A percentile compares a stretch with the other conserved stretches of the same genome.
Evolutionary conservation across 2,888 invertebrate genomes (phyloP).

Genomic region (Ophioninae sp.): DNA sequence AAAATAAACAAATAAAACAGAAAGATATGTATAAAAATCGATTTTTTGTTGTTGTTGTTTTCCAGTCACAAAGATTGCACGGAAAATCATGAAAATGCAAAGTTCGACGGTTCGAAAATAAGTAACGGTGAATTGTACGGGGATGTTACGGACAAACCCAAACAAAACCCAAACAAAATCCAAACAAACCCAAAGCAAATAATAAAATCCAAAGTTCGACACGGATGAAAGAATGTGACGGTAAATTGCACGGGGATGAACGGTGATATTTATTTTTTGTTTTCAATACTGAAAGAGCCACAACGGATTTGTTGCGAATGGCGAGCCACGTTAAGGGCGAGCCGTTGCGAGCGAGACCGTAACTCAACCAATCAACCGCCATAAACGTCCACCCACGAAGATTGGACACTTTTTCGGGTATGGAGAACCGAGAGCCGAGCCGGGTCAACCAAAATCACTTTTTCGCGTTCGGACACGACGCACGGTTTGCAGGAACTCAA

Average conservation of each 20-base stretch:
- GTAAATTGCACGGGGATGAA: background rate
- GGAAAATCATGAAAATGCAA: too few relatives aligned
- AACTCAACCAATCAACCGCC: slow-evolving; percentile 78
- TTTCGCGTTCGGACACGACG: slow-evolving; percentile 58
- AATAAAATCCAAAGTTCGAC: background rate
- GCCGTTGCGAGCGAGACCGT: slow-evolving; percentile 69
- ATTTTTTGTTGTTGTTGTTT: too few relatives aligned
- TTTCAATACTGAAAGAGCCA: background rate
- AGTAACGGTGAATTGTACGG: too few relatives aligned
- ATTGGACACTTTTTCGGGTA: slow-evolving; percentile 65
- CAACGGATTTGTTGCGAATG: slow-evolving; percentile 14
- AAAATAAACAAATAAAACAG: too few relatives aligned
- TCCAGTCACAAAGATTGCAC: too few relatives aligned
- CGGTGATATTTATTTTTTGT: background rate
- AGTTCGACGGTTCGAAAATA: too few relatives aligned
- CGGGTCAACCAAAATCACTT: slow-evolving; percentile 57
- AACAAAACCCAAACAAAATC: background rate
- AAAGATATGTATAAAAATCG: too few relatives aligned
- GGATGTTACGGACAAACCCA: too few relatives aligned
- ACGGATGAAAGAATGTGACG: background rate
- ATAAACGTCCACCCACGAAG: slow-evolving; percentile 77
- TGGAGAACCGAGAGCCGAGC: slow-evolving; percentile 31
- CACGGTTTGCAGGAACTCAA: slow-evolving; percentile 34
- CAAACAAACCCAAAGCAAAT: background rate
- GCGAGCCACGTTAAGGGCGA: slow-evolving; percentile 53